Conservation (phyloP, 2,888 invertebrate species). For the Cataglyphis altisquamis region DNA sequence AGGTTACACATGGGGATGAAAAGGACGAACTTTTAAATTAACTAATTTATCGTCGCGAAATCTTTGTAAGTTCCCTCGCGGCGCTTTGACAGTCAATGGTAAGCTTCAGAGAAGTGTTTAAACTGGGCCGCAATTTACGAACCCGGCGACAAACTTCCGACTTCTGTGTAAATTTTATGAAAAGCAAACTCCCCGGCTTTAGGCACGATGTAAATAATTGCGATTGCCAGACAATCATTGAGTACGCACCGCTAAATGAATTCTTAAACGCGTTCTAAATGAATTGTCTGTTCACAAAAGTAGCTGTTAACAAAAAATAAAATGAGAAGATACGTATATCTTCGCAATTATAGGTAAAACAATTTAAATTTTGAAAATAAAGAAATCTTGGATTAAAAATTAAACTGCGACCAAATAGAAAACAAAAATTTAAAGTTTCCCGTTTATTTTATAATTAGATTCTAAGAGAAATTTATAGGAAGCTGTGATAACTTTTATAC, state of each 20-base stretch:
- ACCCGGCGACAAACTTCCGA: slow-evolving; percentile 26
- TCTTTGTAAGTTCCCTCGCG: slow-evolving; percentile 4
- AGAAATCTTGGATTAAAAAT: background rate
- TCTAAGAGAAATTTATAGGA: background rate
- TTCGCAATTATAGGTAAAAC: background rate
- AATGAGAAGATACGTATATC: background rate
- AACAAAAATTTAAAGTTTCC: background rate
- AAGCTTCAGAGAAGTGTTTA: slow-evolving; percentile 14
- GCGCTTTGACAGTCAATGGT: slow-evolving; percentile 31
- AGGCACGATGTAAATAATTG: slow-evolving; percentile 26
- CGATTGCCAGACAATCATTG: background rate
- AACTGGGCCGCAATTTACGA: slow-evolving; percentile 25
- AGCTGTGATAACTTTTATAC: background rate
- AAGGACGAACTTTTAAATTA: slow-evolving; percentile 34
- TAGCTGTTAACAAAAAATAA: background rate
- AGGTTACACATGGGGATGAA: background rate
- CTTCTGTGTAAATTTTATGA: slow-evolving; percentile 43
- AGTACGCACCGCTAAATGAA: background rate
- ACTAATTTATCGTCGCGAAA: slow-evolving; percentile 18
- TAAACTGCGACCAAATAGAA: background rate
- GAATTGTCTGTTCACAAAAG: background rate
- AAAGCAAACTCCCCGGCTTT: slow-evolving; percentile 4
- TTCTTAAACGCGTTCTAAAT: slow-evolving; percentile 4
- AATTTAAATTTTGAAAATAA: background rate
- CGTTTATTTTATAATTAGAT: background rate